Evolutionary conservation across 2,797 vertebrate species (phyloP).

Genomic region (Mormyrus proboscirostris): DNA sequence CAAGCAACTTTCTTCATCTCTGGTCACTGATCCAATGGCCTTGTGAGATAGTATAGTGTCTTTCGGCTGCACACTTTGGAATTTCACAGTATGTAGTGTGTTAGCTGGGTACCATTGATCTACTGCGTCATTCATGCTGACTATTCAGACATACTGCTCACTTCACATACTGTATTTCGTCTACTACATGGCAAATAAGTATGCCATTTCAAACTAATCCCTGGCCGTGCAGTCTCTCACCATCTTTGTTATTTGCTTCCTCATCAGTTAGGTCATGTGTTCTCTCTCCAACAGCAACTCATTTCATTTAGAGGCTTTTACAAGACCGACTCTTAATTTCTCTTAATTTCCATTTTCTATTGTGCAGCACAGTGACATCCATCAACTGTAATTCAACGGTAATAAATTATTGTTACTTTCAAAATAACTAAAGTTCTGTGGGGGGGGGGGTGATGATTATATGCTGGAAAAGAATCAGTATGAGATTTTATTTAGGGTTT

Average conservation of each 20-base stretch:
- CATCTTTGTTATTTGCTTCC: neutral
- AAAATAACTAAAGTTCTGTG: neutral
- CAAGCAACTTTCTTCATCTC: neutral
- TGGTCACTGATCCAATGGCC: neutral
- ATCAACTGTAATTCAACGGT: neutral
- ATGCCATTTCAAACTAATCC: neutral
- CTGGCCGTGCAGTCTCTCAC: neutral
- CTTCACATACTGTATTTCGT: neutral
- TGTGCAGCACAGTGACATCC: neutral
- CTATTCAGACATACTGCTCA: neutral
- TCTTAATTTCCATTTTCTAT: neutral
- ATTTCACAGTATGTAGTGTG: neutral
- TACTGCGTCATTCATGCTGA: neutral
- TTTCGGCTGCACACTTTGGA: neutral
- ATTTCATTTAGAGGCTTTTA: neutral
- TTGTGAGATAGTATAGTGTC: neutral
- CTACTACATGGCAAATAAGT: neutral
- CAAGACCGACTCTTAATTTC: neutral
- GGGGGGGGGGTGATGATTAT: neutral
- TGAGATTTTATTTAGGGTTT: neutral
- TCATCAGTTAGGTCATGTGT: neutral
- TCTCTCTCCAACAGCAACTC: neutral
- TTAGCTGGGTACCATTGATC: neutral
- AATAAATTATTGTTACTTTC: neutral
- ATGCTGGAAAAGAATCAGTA: neutral